A percentile compares a stretch with the other conserved stretches of the same genome.
These are phyloP conservation scores for Takifugu rubripes DNA, from an alignment of 2,797 vertebrate genomes.

Conservation along the genomic window DNA sequence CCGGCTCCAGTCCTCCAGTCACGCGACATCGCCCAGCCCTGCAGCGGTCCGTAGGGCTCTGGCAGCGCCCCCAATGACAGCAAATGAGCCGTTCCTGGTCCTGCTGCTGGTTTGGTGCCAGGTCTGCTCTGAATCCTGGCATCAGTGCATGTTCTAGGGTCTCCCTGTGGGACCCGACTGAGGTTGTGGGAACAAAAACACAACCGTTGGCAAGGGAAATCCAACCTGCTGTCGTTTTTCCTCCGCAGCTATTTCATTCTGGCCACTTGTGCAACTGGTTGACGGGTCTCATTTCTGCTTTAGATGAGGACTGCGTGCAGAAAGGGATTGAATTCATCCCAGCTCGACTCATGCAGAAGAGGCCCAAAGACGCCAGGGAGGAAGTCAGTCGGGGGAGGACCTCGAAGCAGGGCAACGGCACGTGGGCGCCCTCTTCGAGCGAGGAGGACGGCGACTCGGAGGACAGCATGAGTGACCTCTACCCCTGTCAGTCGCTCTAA, in stretches of 20 bases:
- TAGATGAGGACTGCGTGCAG: slow-evolving; percentile 85
- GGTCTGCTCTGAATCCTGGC: no score
- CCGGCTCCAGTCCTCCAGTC: no score
- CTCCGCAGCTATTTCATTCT: no score
- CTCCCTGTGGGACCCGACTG: no score
- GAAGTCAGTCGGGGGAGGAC: slow-evolving; percentile 13
- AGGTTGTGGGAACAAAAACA: no score
- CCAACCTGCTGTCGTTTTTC: neutral
- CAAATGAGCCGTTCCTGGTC: no score
- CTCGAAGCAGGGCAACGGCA: slow-evolving; percentile 42
- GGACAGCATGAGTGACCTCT: slow-evolving; percentile 95
- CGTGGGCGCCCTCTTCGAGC: slow-evolving; percentile 78
- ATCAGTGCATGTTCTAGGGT: no score
- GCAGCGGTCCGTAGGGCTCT: no score
- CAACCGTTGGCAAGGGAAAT: slow-evolving; percentile 11
- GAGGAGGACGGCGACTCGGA: slow-evolving; percentile 77
- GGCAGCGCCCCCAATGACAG: no score
- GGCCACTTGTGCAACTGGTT: neutral
- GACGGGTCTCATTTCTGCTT: neutral
- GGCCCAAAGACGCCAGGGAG: slow-evolving; percentile 17
- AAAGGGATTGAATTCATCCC: slow-evolving; percentile 81
- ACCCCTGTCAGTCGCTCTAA: slow-evolving; percentile 81
- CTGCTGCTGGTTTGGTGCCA: no score
- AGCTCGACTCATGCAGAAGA: slow-evolving; percentile 76
- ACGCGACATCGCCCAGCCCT: no score